Evolutionary conservation across 2,113 vertebrate genomes (phyloP).

Genomic region (Chlamydotis undulata): DNA sequence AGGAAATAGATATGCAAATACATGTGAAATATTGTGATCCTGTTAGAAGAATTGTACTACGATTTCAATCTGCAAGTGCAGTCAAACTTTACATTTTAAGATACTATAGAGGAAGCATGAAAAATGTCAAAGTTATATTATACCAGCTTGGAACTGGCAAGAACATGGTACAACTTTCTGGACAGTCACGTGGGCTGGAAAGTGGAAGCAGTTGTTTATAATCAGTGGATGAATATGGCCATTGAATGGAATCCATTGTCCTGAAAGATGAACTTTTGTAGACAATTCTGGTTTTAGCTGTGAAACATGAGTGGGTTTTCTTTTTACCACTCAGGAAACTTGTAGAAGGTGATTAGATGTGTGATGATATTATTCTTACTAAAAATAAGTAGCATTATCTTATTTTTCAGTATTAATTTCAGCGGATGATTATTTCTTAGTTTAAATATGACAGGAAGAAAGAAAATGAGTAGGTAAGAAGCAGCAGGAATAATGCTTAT

Average conservation of each 20-base stretch:
- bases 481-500: background rate
- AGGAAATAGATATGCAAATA: background rate
- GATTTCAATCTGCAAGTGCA: background rate
- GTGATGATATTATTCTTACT: background rate
- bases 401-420: constrained; percentile 2
- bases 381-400: background rate
- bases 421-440: background rate
- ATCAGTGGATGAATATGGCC: background rate
- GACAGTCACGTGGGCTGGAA: background rate
- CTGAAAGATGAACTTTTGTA: background rate
- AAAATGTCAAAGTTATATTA: background rate
- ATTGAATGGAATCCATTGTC: background rate
- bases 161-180: background rate
- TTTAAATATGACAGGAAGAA: background rate
- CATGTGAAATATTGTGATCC: background rate
- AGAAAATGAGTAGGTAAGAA: background rate
- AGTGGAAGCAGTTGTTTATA: background rate
- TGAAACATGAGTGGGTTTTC: background rate
- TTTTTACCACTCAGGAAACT: background rate
- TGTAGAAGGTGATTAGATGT: background rate
- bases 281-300: background rate
- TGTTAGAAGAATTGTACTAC: background rate
- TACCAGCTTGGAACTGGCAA: background rate
- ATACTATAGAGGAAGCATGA: background rate
- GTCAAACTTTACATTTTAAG: background rate